These are phyloP conservation scores for Okapia johnstoni DNA, from an alignment of 2,113 vertebrate genomes.

Conservation along the genomic window DNA sequence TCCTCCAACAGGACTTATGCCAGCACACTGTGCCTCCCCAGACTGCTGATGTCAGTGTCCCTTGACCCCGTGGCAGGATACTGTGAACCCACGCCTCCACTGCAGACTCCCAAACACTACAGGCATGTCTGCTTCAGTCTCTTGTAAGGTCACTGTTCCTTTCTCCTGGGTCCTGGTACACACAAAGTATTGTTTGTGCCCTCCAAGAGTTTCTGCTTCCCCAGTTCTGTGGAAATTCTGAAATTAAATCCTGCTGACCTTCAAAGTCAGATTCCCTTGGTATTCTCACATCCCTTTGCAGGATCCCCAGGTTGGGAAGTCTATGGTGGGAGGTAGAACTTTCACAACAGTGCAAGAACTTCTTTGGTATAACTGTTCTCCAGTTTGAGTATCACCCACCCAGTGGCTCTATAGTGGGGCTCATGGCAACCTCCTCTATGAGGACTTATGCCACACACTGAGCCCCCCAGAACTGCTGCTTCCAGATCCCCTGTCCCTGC, in stretches of 20 bases:
- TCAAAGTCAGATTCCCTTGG: neutral
- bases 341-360: neutral
- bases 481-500: neutral
- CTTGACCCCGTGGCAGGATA: accelerated
- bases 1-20: neutral
- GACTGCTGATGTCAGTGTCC: neutral
- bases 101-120: neutral
- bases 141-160: neutral
- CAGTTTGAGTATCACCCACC: neutral
- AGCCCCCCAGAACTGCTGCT: neutral
- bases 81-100: neutral
- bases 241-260: neutral
- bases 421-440: neutral
- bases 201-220: neutral
- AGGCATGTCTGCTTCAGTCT: neutral
- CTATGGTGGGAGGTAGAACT: neutral
- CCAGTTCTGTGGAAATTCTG: neutral
- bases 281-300: neutral
- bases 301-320: neutral
- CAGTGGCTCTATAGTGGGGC: neutral
- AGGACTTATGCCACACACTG: neutral
- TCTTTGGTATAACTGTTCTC: neutral
- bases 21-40: neutral
- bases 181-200: neutral
- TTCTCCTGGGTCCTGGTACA: neutral